Evolutionary conservation across 1,140 invertebrate genomes (phyloP).

Genomic region (Cydia pomonella): DNA sequence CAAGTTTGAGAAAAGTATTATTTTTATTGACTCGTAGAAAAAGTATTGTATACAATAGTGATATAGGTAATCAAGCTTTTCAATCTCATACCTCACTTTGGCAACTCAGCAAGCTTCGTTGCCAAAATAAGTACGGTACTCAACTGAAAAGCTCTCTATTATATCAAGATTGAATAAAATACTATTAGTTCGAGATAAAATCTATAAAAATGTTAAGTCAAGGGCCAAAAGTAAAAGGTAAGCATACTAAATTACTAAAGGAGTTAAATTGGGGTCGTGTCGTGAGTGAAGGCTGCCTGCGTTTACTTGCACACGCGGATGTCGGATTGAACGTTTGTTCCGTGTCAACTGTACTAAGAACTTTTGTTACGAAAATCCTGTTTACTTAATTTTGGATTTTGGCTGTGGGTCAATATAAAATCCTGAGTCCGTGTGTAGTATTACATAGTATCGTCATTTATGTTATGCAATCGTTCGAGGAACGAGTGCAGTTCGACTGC

Average conservation of each 20-base stretch:
- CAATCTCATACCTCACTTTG: too few relatives aligned
- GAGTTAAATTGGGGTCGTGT: constrained; percentile 11
- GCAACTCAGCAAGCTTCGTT: too few relatives aligned
- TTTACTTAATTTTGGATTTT: constrained; percentile 7
- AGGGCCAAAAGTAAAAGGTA: constrained; percentile 26
- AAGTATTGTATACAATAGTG: too few relatives aligned
- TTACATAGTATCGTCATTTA: not conserved
- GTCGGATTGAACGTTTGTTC: constrained; percentile 6
- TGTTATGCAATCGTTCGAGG: not conserved
- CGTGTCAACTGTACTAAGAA: constrained; percentile 7
- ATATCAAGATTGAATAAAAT: too few relatives aligned
- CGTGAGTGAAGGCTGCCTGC: constrained; percentile 15
- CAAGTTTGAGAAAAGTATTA: too few relatives aligned
- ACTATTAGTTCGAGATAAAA: not conserved
- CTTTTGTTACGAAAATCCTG: constrained; percentile 19
- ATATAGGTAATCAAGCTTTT: too few relatives aligned
- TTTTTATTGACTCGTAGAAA: too few relatives aligned
- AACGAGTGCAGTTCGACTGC: not conserved
- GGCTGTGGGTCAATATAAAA: constrained; percentile 20
- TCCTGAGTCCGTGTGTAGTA: not conserved
- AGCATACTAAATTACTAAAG: constrained; percentile 20
- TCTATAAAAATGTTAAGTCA: constrained; percentile 16
- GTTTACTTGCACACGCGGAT: constrained; percentile 15
- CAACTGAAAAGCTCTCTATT: too few relatives aligned
- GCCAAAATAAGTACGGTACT: too few relatives aligned